Conservation (phyloP, 2,888 invertebrate genomes). For the Nephrocerus scutellatus region DNA sequence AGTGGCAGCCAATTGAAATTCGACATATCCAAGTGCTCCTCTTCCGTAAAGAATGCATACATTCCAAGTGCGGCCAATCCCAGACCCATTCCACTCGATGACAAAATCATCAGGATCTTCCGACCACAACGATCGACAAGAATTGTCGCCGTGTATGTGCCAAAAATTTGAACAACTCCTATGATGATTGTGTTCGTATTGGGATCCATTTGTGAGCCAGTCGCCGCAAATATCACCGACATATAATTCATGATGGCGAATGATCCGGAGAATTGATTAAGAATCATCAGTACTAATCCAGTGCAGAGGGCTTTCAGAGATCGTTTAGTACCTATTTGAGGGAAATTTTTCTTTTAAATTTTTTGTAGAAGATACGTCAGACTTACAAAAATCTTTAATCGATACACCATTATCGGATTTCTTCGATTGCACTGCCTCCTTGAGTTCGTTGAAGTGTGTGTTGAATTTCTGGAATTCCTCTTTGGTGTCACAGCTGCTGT, state of each 20-base stretch:
- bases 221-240: constrained; percentile 32
- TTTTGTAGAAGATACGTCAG: too few relatives aligned
- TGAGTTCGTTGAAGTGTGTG: constrained; percentile 17
- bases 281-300: constrained; percentile 28
- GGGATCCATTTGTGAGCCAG: constrained; percentile 32
- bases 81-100: constrained; percentile 28
- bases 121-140: constrained; percentile 35
- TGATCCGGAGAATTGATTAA: constrained; percentile 32
- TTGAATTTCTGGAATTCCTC: constrained; percentile 24
- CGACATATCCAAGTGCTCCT: constrained; percentile 23
- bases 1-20: constrained; percentile 28
- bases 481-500: constrained; percentile 21
- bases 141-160: constrained; percentile 29
- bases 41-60: constrained; percentile 30
- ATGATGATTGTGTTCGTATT: constrained; percentile 37
- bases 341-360: too few relatives aligned
- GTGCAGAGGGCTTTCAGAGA: constrained; percentile 29
- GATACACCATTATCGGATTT: constrained; percentile 8
- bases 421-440: constrained; percentile 10
- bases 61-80: constrained; percentile 31
- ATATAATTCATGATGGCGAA: constrained; percentile 38
- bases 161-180: constrained; percentile 35
- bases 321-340: constrained; percentile 26
- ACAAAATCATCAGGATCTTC: constrained; percentile 30
- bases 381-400: constrained; percentile 23